Base-by-base conservation (phyloP, 2,888 invertebrate species). In the Lasioglossum marginatum region DNA sequence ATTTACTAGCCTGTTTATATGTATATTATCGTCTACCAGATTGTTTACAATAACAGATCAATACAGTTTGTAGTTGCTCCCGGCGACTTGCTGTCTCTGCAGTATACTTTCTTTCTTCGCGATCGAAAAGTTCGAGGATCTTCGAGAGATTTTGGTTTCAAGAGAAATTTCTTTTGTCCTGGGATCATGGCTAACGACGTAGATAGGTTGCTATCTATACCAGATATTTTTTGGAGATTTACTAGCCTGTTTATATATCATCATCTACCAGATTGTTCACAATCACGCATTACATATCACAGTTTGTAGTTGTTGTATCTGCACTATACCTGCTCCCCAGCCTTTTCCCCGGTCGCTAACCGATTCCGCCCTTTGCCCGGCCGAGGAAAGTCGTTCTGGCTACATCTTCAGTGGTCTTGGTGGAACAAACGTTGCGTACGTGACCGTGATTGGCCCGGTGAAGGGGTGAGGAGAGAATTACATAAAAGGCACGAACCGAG, bases 401-500 rank as follows among this genome's bases (percentile, higher is more conserved):
- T 81, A 57, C 81, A 77, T 82, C 86, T 83, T 80, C 78, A 23
- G 76, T 31, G 81, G 52, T 82, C 81, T 80, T 77, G 43, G 70
- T 76, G 85, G 82, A 79, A 87, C 78, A 77, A 86, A 90, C 77
- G 84, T 90, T 87, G 80, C 85, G 85, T 88, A 90, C 90, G 87
- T 91, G 91, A 91, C 87, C 88, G 87, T 87, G 89, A 90, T 89
- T 87, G 87, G 86, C 66, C 34, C 45, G 86, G 83, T 71, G 88
- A 90, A 89, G 89, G 90, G 88, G 89, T 87, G 84, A 88, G 87
- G 89, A 86, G 89, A 91, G 91, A 89, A 90, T 91, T 89, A 86
- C 92, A 90, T 92, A 93, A 91, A 93, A 92, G 92, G 91, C 90
- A 91, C 87, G 89, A 91, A 89, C 87, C 82, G 57, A 88, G 86